Evolutionary conservation across 2,888 invertebrate species (phyloP), one percentile per base, ranked within the genome.

Genomic region (Acleris cristana): DNA sequence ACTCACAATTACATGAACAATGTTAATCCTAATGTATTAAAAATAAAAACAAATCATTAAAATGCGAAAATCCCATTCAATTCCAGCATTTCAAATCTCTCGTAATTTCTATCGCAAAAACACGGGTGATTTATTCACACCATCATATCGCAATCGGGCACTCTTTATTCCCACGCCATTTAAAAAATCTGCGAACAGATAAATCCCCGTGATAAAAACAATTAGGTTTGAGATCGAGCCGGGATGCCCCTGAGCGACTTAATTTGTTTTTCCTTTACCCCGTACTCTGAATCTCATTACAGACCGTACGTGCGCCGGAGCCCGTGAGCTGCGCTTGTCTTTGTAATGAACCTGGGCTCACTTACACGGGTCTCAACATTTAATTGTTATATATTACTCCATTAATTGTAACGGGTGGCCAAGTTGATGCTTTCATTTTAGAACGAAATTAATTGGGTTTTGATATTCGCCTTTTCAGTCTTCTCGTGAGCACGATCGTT

Each of bases 201-300:
- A 44, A 67, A 53, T 54, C 62, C 21, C 48, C 40, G 51, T 26
- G 62, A 57, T 62, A 62, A 66, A 63, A 63, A 67, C 67, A 67
- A 67, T 67, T 67, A 67, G 48, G 62, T 40, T 40, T 4, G 40
- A n/a, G 26, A 45, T 62, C 23, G 58, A 58, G 53, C 30, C 58
- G 44, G 62, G 53, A 57, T 62, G 57, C 62, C 52, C 57, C 48
- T 40, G 57, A 57, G 53, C 53, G 67, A 58, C 57, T 67, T 63
- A 58, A 63, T 63, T 58, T 58, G 54, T 40, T 67, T 67, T 48
- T 45, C 52, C 53, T 66, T 66, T 58, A 48, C 53, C 19, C 57
- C 12, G 19, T 59, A 34, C 30, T 19, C n/a, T 18, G 48, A 63
- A 67, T 67, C 62, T 63, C 57, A 49, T 53, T 58, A 58, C 49